Conservation (phyloP, 2,888 invertebrate species). For the Cacoxenus indagator region DNA sequence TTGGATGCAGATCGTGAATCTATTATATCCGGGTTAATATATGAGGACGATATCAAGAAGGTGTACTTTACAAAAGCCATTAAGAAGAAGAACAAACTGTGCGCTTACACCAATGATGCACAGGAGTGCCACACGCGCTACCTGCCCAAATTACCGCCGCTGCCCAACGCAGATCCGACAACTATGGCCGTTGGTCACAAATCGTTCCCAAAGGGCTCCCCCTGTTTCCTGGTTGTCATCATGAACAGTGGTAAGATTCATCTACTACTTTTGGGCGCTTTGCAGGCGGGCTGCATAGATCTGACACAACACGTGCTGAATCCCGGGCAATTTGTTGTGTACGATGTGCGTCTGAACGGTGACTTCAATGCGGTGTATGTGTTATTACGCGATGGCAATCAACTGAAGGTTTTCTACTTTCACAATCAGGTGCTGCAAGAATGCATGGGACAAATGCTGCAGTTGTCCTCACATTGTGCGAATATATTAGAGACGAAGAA, state of each 20-base stretch:
- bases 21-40: constrained; percentile 77
- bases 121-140: constrained; percentile 66
- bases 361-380: constrained; percentile 81
- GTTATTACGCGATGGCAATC: constrained; percentile 74
- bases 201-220: constrained; percentile 75
- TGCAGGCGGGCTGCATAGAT: constrained; percentile 82
- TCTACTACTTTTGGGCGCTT: constrained; percentile 87
- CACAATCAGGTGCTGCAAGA: constrained; percentile 66
- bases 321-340: constrained; percentile 74
- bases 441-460: constrained; percentile 66
- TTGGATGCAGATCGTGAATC: constrained; percentile 90
- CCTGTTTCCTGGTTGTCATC: constrained; percentile 86
- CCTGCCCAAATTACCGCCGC: constrained; percentile 74
- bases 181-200: constrained; percentile 73
- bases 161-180: constrained; percentile 73
- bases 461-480: constrained; percentile 81
- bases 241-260: constrained; percentile 80
- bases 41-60: constrained; percentile 78
- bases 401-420: constrained; percentile 75
- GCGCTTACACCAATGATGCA: constrained; percentile 46
- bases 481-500: constrained; percentile 80
- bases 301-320: constrained; percentile 74
- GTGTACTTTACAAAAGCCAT: constrained; percentile 78
- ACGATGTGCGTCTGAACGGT: constrained; percentile 79
- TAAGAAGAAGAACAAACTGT: constrained; percentile 49